Evolutionary conservation across 1,140 invertebrate species (phyloP), one percentile per base, ranked within the genome.

Genomic region (Hesperophylax magnus): DNA sequence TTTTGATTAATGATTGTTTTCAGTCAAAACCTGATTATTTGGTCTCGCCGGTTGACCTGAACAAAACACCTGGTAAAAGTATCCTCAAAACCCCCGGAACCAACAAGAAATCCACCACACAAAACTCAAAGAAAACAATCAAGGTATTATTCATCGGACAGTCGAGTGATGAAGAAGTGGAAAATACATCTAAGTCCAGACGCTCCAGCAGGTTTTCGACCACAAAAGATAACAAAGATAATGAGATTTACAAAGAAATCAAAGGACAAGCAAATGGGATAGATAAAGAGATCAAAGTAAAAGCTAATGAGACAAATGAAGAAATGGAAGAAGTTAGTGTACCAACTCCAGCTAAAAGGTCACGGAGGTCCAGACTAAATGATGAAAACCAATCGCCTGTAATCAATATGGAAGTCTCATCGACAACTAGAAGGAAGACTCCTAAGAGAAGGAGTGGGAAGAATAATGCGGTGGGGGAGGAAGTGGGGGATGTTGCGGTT

Each of bases 41-140:
- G 20, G 65, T 81, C 3, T 39, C 75, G 9, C 74, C 58, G 11
- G 67, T 84, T n/a, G 77, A 84, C 77, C 75, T 84, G 20, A 82
- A 81, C 20, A 84, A 82, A 80, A 84, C 83, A 14, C 83, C 83
- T 15, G 83, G 63, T 31, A 84, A 80, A 77, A 78, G 83, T 60
- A 84, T 84, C 61, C 79, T 84, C 17, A 84, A 84, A 76, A 80
- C 80, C 8, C 80, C 80, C 0, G 77, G 58, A 39, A 78, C 63
- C 1, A 65, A 54, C 60, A 80, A 82, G 53, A 82, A 78, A 58
- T 34, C 60, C 22, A 31, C 7, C n/a, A 22, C 22, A 47, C 14
- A 31, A n/a, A 78, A 20, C 18, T 34, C 47, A 24, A 80, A 67
- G 27, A 81, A 79, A 76, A 82, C 47, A 52, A 69, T 80, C 11